Evolutionary conservation across 1,140 invertebrate genomes (phyloP).

Genomic region (Antheraea pernyi): DNA sequence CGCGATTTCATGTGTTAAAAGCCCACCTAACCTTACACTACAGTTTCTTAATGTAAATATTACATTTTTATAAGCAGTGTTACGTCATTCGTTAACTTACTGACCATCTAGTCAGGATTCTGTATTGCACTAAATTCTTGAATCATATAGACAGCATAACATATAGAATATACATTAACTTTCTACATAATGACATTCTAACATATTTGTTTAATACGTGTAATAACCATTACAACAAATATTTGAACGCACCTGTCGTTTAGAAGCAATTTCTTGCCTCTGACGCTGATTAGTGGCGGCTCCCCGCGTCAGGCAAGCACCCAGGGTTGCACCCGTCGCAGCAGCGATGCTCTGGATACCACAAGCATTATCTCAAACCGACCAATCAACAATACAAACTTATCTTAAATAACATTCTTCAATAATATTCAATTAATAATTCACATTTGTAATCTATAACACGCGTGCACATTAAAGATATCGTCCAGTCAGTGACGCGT

Average conservation of each 20-base stretch:
- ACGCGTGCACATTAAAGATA: conserved; percentile 20
- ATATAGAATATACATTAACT: not conserved
- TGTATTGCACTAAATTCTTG: no score
- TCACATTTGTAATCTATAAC: conserved; percentile 19
- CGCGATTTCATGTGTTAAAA: no score
- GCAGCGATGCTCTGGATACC: conserved; percentile 67
- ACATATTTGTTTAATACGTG: not conserved
- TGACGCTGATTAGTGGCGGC: conserved; percentile 68
- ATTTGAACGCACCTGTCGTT: conserved; percentile 56
- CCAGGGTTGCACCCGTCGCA: conserved; percentile 75
- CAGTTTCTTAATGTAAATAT: no score
- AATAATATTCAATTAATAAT: not conserved
- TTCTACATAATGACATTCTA: not conserved
- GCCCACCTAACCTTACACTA: no score
- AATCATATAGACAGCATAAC: no score
- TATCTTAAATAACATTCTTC: not conserved
- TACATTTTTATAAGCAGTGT: no score
- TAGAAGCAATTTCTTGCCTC: conserved; percentile 65
- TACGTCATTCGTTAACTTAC: no score
- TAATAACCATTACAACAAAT: not conserved
- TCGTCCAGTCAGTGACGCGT: conserved; percentile 22
- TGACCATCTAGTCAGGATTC: no score
- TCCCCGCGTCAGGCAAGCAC: conserved; percentile 74
- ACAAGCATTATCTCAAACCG: not conserved
- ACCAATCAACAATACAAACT: not conserved